A percentile compares a stretch with the other conserved stretches of the same genome.
Evolutionary conservation across 2,888 invertebrate genomes (phyloP).

Genomic region (Ametastegia equiseti): DNA sequence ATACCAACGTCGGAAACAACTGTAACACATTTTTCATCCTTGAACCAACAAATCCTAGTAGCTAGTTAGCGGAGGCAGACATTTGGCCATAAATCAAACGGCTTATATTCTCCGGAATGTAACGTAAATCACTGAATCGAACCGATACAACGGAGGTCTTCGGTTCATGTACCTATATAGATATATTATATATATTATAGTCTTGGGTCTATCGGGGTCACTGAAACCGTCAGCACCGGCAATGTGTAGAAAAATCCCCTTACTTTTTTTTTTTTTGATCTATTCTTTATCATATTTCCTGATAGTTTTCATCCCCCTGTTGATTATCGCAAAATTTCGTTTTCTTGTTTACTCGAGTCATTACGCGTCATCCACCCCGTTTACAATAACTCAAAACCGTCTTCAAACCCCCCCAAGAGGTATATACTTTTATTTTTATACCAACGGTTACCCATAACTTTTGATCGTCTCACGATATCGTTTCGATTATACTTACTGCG

Average conservation of each 20-base stretch:
- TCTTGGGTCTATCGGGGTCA: too few relatives aligned
- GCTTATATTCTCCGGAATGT: slow-evolving; percentile 9
- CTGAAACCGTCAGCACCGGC: too few relatives aligned
- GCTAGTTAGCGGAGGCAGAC: slow-evolving; percentile 36
- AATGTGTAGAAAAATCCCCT: background rate
- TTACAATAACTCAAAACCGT: slow-evolving; percentile 11
- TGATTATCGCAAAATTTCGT: slow-evolving; percentile 15
- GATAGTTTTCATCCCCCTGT: background rate
- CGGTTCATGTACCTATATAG: background rate
- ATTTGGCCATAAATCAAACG: slow-evolving; percentile 13
- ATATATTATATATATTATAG: too few relatives aligned
- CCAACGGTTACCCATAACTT: background rate
- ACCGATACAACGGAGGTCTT: background rate
- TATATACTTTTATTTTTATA: background rate
- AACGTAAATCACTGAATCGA: slow-evolving; percentile 20
- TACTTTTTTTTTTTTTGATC: background rate
- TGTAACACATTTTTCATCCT: slow-evolving; percentile 10
- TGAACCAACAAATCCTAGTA: slow-evolving; percentile 31
- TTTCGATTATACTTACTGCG: slow-evolving; percentile 24
- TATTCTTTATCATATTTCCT: background rate
- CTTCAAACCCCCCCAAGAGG: background rate
- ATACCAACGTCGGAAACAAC: background rate
- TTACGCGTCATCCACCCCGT: background rate
- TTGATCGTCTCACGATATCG: slow-evolving; percentile 18
- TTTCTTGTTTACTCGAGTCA: slow-evolving; percentile 14